Percentiles rank a stretch among this genome's conserved stretches.
Evolutionary conservation across 2,888 invertebrate genomes (phyloP).

Genomic region (Schizaphis graminum): DNA sequence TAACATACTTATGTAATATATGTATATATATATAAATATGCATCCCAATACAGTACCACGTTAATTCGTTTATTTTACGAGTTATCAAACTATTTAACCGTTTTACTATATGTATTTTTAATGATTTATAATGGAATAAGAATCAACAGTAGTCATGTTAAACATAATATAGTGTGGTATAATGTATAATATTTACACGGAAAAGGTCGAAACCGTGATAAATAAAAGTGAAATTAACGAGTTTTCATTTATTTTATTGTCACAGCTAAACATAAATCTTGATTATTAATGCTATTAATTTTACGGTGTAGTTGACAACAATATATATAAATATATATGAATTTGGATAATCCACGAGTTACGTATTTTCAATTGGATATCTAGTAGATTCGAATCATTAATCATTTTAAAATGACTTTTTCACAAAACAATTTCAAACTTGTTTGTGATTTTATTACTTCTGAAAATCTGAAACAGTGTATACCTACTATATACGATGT

Average conservation of each 20-base stretch:
- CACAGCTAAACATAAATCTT: conserved; percentile 39
- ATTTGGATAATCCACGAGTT: conserved; percentile 32
- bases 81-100: background rate
- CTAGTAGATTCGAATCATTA: conserved; percentile 35
- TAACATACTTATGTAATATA: background rate
- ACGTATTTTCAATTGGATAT: conserved; percentile 37
- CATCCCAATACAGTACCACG: background rate
- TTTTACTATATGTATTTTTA: background rate
- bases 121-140: conserved; percentile 44
- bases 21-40: background rate
- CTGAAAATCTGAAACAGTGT: background rate
- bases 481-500: background rate
- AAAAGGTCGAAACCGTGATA: conserved; percentile 36
- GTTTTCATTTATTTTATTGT: conserved; percentile 40
- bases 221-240: conserved; percentile 44
- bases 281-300: conserved; percentile 54
- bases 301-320: conserved; percentile 29
- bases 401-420: conserved; percentile 36
- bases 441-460: conserved; percentile 1
- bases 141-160: background rate
- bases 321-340: conserved; percentile 13
- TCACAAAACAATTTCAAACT: conserved; percentile 24
- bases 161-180: background rate
- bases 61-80: conserved; percentile 9
- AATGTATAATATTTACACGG: background rate